These are phyloP conservation scores for Pagrus major DNA, from an alignment of 2,113 vertebrate genomes.

Conservation along the genomic window DNA sequence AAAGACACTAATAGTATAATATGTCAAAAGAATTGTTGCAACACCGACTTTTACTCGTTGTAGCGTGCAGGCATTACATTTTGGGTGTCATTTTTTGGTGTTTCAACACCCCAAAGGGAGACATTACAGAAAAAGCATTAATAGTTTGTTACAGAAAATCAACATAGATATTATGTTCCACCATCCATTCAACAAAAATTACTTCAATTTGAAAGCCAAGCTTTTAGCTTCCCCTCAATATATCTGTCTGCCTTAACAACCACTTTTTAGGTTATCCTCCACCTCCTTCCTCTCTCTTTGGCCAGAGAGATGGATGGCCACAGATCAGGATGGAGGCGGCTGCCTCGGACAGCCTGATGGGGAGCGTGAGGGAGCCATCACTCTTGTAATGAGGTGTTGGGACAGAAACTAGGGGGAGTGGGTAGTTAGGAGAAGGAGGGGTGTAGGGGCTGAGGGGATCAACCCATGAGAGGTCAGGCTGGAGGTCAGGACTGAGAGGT, in stretches of 20 bases:
- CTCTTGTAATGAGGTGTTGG: conserved; percentile 69
- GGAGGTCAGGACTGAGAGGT: conserved; percentile 45
- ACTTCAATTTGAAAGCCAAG: conserved; percentile 24
- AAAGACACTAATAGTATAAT: not conserved
- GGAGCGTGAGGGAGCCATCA: conserved; percentile 62
- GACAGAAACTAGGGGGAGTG: conserved; percentile 40
- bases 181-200: conserved; percentile 3
- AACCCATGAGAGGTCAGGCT: conserved; percentile 44
- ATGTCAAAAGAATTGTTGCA: conserved; percentile 13
- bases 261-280: conserved; percentile 40
- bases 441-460: conserved; percentile 7
- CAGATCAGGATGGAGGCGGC: conserved; percentile 55
- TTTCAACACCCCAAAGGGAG: conserved; percentile 10
- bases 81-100: not conserved
- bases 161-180: not conserved
- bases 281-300: conserved; percentile 17
- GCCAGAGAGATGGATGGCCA: conserved; percentile 69
- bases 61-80: conserved; percentile 14
- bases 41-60: not conserved
- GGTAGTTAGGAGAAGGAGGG: not conserved
- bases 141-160: conserved; percentile 14
- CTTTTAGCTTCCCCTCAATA: conserved; percentile 28
- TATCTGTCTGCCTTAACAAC: conserved; percentile 36
- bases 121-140: not conserved
- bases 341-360: conserved; percentile 44